phyloP scores from a whole-genome alignment of 2,797 vertebrate species.

The Darevskia nairensis region DNA sequence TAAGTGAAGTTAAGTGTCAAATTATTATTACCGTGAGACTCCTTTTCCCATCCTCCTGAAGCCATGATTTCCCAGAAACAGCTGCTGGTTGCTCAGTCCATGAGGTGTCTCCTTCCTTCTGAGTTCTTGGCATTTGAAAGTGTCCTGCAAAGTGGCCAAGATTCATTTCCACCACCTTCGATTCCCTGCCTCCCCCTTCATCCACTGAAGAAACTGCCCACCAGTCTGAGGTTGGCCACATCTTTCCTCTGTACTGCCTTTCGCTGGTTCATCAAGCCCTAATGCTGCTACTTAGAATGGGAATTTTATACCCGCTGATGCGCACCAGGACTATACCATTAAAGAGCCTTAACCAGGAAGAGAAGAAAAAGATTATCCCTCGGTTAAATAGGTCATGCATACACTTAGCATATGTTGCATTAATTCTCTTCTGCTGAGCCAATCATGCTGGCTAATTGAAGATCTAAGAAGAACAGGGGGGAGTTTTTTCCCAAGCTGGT shows the following conservation, averaged over 20 bases:
- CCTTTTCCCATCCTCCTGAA: no score
- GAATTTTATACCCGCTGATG: constrained; percentile 56
- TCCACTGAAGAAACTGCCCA: background rate
- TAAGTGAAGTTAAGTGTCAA: no score
- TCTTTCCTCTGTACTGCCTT: background rate
- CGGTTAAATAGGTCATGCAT: constrained; percentile 72
- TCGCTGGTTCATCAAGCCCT: background rate
- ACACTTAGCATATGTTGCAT: constrained; percentile 64
- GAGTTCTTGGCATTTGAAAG: no score
- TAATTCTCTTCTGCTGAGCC: constrained; percentile 54
- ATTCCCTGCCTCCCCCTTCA: background rate
- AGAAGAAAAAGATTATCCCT: constrained; percentile 53
- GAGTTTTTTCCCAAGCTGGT: constrained; percentile 26
- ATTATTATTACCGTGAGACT: no score
- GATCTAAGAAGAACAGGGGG: constrained; percentile 32
- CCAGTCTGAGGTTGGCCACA: background rate
- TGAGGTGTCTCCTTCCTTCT: no score
- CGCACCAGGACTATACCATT: constrained; percentile 48
- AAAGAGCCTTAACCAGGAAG: constrained; percentile 40
- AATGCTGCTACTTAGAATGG: constrained; percentile 39
- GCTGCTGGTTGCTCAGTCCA: no score
- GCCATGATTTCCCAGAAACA: no score
- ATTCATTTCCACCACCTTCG: background rate
- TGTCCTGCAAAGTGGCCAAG: no score
- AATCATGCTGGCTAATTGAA: constrained; percentile 39